Percentiles rank a stretch among this genome's conserved stretches.
Evolutionary conservation across 2,888 invertebrate species (phyloP).

Genomic region (Choreutis nemorana): DNA sequence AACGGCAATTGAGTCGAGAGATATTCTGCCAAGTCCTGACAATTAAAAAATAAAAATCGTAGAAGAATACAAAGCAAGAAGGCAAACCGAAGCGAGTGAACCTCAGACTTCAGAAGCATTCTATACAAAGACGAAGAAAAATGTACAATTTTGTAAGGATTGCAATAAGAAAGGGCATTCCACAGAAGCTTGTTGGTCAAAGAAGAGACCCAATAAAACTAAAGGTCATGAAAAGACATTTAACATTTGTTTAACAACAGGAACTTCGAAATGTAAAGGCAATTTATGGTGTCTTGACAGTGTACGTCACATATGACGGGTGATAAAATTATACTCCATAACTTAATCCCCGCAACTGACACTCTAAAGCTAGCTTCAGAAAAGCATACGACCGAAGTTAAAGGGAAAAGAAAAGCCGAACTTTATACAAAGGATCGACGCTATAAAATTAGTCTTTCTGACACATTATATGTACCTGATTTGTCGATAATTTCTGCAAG

Average conservation of each 20-base stretch:
- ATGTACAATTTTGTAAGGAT: conserved; percentile 1
- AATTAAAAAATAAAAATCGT: conserved; percentile 19
- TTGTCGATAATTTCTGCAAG: conserved; percentile 4
- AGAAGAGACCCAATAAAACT: conserved; percentile 1
- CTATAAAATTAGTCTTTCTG: neutral
- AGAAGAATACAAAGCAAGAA: conserved; percentile 17
- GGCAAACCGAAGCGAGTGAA: too few relatives aligned
- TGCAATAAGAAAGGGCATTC: conserved; percentile 5
- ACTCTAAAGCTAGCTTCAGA: neutral
- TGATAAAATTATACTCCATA: neutral
- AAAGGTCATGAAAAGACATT: neutral
- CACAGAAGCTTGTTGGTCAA: conserved; percentile 2
- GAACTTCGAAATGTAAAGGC: neutral
- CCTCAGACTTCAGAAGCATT: conserved; percentile 1
- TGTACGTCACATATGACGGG: neutral
- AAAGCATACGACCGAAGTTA: neutral
- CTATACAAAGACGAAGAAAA: conserved; percentile 2
- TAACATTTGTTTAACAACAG: conserved; percentile 1
- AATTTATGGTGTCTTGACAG: neutral
- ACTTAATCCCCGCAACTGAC: neutral
- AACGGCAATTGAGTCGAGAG: conserved; percentile 25
- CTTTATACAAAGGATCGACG: neutral
- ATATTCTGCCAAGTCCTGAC: conserved; percentile 19
- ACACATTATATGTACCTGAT: conserved; percentile 3
- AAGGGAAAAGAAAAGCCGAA: neutral